Base-by-base conservation (phyloP, 1,140 invertebrate genomes). In the Pseudomyrmex concolor region DNA sequence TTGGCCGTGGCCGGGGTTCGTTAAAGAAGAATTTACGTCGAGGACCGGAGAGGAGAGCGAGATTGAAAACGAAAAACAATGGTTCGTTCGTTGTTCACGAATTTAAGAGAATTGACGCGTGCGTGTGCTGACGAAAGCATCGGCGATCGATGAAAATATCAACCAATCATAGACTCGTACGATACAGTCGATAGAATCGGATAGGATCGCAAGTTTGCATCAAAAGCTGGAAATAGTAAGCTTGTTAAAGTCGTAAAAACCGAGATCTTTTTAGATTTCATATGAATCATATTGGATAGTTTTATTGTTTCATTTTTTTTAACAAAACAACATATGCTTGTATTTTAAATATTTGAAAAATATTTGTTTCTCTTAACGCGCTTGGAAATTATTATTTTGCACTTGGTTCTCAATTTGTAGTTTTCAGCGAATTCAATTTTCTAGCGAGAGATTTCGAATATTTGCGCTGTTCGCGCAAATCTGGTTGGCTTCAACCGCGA, bases 1-100 rank as follows among this genome's bases (percentile, higher is more conserved):
- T 84, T 84, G 83, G 76, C 83, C 76, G 50, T 77, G 63, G 80
- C 77, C 66, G 60, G 34, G 70, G 63, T 60, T 72, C 83, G 83
- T 73, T 82, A 78, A 80, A 80, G 59, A 57, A 68, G 73, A 66
- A 73, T 74, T 82, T 82, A 74, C 78, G 78, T 71, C 76, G 66
- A 80, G 76, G 54, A 70, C 43, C 66, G 66, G 19, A 19, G 12
- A 59, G 22, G 43, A 59, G 34, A 34, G 13, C 34, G 74, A 78
- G 76, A 80, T 80, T 80, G 76, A 66, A 71, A 80, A 80, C 66
- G 76, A 71, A 71, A 68, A 80, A 80, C 76, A 54, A 70, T 70
- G 76, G 64, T 19, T 54, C 8, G 63, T 9, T 78, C 63, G 64
- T 57, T 19, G 64, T 12, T 19, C 54, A 17, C 76, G 51, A 59